Evolutionary conservation across 2,797 vertebrate species (phyloP).

Genomic region (Peromyscus eremicus): DNA sequence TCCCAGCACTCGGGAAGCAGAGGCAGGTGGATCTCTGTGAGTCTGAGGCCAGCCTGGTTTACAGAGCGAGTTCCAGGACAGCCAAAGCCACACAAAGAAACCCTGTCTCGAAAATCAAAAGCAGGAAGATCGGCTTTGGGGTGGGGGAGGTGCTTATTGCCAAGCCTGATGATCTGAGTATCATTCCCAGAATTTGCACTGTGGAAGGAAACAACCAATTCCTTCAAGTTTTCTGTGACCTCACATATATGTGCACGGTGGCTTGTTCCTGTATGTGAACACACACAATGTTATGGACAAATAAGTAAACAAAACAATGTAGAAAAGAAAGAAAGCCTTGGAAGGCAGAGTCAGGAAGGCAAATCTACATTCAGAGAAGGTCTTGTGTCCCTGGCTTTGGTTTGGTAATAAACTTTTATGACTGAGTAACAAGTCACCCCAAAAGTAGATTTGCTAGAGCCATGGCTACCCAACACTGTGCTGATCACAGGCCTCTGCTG

Average conservation of each 20-base stretch:
- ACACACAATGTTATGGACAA: neutral
- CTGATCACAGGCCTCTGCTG: constrained; percentile 84
- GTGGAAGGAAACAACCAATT: neutral
- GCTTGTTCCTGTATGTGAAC: neutral
- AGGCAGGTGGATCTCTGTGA: neutral
- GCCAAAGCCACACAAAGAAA: neutral
- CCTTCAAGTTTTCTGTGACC: neutral
- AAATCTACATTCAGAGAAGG: neutral
- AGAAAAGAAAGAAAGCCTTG: neutral
- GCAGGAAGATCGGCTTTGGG: neutral
- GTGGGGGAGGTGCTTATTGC: neutral
- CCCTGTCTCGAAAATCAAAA: neutral
- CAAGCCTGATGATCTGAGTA: neutral
- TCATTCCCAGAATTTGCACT: neutral
- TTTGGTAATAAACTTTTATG: constrained; percentile 86
- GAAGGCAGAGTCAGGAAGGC: neutral
- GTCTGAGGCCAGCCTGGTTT: neutral
- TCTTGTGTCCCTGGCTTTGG: constrained; percentile 73
- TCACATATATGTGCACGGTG: too few relatives aligned
- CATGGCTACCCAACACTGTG: constrained; percentile 53
- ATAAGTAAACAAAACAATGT: neutral
- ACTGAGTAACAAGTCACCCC: constrained; percentile 85
- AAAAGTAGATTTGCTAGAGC: constrained; percentile 79
- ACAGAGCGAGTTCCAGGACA: neutral
- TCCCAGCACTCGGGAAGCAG: neutral